Evolutionary conservation across 2,888 invertebrate species (phyloP).

Genomic region (Drosophila buzzatii): DNA sequence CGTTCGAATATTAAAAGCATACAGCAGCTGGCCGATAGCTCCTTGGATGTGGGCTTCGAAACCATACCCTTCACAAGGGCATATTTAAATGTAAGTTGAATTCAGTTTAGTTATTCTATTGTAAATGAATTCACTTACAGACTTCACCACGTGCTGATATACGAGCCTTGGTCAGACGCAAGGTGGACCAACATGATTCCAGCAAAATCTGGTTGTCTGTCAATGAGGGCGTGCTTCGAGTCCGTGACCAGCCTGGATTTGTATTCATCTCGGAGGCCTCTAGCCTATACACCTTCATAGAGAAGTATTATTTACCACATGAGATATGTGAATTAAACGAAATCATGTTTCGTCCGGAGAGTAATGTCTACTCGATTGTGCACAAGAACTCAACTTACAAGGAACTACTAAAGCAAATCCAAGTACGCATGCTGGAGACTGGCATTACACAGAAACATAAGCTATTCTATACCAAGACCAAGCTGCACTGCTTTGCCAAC

Average conservation of each 20-base stretch:
- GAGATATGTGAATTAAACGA: conserved; percentile 84
- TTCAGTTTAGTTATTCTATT: rapidly evolving
- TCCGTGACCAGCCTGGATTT: conserved; percentile 78
- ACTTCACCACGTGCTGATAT: conserved; percentile 69
- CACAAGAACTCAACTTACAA: conserved; percentile 79
- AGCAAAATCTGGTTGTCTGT: conserved; percentile 66
- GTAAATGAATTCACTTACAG: conserved; percentile 29
- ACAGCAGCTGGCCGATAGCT: conserved; percentile 86
- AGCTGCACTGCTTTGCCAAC: conserved; percentile 72
- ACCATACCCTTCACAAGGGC: conserved; percentile 83
- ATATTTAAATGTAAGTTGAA: conserved; percentile 76
- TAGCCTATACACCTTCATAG: conserved; percentile 71
- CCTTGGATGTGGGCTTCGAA: conserved; percentile 86
- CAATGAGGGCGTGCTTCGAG: conserved; percentile 72
- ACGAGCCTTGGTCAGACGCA: conserved; percentile 65
- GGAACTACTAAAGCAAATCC: conserved; percentile 71
- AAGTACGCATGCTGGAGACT: conserved; percentile 77
- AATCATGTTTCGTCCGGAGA: conserved; percentile 75
- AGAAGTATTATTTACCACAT: conserved; percentile 76
- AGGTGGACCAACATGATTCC: conserved; percentile 68
- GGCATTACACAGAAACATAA: conserved; percentile 72
- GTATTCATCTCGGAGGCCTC: conserved; percentile 82
- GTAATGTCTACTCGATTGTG: conserved; percentile 58
- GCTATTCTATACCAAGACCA: conserved; percentile 67
- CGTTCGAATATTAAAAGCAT: conserved; percentile 86